These are phyloP conservation scores for Chrysaora quinquecirrha DNA, from an alignment of 30 jellyfish, hydroid and myxozoan species.

Conservation along the genomic window DNA sequence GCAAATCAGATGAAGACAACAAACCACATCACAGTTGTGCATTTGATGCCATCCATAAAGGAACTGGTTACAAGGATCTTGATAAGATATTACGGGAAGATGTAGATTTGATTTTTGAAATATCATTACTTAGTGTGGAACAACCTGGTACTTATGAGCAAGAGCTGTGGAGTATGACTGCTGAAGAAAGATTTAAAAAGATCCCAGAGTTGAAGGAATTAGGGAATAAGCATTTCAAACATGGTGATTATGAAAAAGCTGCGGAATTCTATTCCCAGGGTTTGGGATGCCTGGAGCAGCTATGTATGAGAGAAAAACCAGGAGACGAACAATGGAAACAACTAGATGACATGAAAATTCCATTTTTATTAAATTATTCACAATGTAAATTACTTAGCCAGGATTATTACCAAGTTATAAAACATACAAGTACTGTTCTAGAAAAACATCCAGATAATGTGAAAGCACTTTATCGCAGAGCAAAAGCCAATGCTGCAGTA, in stretches of 20 bases:
- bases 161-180: slow-evolving; percentile 87
- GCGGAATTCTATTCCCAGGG: slow-evolving; percentile 89
- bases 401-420: slow-evolving; percentile 88
- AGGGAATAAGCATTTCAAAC: slow-evolving; percentile 74
- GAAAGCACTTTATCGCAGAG: slow-evolving; percentile 92
- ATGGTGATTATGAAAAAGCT: slow-evolving; percentile 79
- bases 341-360: slow-evolving; percentile 83
- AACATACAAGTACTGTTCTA: slow-evolving; percentile 85
- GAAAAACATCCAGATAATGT: slow-evolving; percentile 88
- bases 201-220: slow-evolving; percentile 90
- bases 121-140: slow-evolving; percentile 79
- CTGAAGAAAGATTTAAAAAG: slow-evolving; percentile 67
- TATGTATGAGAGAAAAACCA: slow-evolving; percentile 88
- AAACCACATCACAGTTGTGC: slow-evolving; percentile 93
- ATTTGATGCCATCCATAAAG: slow-evolving; percentile 85
- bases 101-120: slow-evolving; percentile 65
- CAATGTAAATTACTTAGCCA: slow-evolving; percentile 77
- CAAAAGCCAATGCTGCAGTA: slow-evolving; percentile 91
- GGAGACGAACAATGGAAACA: slow-evolving; percentile 86
- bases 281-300: slow-evolving; percentile 91
- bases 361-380: slow-evolving; percentile 82
- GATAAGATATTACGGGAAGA: slow-evolving; percentile 78
- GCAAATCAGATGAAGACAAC: slow-evolving; percentile 45
- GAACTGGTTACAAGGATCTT: slow-evolving; percentile 87
- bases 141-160: slow-evolving; percentile 87